Evolutionary conservation across 2,113 vertebrate genomes (phyloP).

Genomic region (Ictalurus punctatus): DNA sequence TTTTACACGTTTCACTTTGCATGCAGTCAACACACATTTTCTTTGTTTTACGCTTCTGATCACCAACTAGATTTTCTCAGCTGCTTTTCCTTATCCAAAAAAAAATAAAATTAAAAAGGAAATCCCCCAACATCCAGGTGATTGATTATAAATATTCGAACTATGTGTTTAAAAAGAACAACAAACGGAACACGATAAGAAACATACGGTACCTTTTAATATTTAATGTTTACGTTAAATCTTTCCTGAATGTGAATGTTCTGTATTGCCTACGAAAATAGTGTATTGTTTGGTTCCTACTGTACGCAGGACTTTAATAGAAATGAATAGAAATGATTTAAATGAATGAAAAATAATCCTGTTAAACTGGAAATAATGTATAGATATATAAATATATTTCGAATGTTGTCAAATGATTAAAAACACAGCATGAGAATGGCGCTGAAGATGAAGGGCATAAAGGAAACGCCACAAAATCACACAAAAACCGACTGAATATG

Average conservation of each 20-base stretch:
- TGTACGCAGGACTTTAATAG: not conserved
- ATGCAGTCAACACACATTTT: not conserved
- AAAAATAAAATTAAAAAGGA: not conserved
- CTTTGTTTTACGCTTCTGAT: too few species aligned
- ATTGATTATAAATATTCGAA: not conserved
- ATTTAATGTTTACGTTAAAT: not conserved
- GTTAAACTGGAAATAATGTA: not conserved
- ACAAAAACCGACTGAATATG: not conserved
- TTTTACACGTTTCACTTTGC: not conserved
- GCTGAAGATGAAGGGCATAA: not conserved
- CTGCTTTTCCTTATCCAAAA: not conserved
- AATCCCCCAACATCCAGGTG: not conserved
- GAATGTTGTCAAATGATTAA: not conserved
- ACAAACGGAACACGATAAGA: not conserved
- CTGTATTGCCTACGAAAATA: not conserved
- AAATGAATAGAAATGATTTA: not conserved
- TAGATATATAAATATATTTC: not conserved
- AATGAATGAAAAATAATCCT: not conserved
- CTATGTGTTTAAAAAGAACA: not conserved
- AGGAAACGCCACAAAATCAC: not conserved
- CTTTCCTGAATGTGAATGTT: not conserved
- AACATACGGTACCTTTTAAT: slow-evolving; percentile 8
- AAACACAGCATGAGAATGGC: not conserved
- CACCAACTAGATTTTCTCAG: not conserved
- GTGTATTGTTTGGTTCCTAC: slow-evolving; percentile 4